These are phyloP conservation scores for Merodon equestris DNA, from an alignment of 2,888 invertebrate species.

Conservation along the genomic window DNA sequence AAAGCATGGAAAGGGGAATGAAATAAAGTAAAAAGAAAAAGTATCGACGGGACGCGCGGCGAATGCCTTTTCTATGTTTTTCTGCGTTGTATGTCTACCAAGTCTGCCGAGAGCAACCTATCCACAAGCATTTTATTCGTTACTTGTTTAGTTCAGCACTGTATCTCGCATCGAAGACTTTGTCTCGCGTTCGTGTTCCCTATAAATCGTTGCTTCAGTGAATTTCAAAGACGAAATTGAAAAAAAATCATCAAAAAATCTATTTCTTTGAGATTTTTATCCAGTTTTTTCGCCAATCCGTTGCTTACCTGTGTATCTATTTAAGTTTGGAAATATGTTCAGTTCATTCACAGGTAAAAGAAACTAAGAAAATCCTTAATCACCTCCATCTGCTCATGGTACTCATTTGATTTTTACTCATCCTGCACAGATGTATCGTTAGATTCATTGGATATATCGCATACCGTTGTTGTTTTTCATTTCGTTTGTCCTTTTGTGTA, in stretches of 20 bases:
- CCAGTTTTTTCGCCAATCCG: too few species aligned
- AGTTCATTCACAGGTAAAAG: constrained; percentile 78
- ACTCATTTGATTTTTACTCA: not conserved
- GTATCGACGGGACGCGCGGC: constrained; percentile 26
- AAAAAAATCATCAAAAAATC: too few species aligned
- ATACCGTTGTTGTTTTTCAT: not conserved
- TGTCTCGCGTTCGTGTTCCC: constrained; percentile 25
- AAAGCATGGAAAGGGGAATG: not conserved
- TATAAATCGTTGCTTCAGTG: not conserved
- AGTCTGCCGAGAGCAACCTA: constrained; percentile 51
- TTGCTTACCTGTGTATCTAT: constrained; percentile 11
- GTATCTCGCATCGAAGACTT: constrained; percentile 66
- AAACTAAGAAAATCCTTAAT: constrained; percentile 4
- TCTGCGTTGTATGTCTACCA: constrained; percentile 40
- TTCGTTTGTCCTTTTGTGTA: constrained; percentile 7
- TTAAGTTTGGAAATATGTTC: constrained; percentile 74
- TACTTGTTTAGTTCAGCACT: constrained; percentile 59
- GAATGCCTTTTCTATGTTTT: constrained; percentile 48
- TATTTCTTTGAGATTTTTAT: too few species aligned
- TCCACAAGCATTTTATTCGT: constrained; percentile 26
- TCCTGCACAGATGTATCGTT: constrained; percentile 14
- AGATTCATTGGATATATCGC: constrained; percentile 21
- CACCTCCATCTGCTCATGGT: too few species aligned
- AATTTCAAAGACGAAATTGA: not conserved
- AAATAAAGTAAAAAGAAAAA: constrained; percentile 17